phyloP scores from a whole-genome alignment of 2,888 invertebrate genomes.

The Limnephilus rhombicus region DNA sequence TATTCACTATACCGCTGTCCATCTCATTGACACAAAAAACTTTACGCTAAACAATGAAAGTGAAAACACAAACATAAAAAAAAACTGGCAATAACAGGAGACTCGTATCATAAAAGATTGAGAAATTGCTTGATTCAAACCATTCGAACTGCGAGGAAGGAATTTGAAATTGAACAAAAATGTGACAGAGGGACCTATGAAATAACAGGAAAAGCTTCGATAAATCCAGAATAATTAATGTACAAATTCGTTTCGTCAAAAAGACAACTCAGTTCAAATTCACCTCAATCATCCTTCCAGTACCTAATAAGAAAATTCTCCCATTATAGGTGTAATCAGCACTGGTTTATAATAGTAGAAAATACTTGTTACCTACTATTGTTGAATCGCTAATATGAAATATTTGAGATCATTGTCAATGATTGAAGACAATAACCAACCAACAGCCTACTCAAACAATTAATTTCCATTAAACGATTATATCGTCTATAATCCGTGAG shows the following conservation, averaged over 20 bases:
- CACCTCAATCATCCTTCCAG: too few relatives aligned
- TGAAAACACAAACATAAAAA: neutral
- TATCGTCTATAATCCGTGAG: neutral
- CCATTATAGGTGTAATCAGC: neutral
- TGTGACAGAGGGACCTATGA: neutral
- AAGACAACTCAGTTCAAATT: too few relatives aligned
- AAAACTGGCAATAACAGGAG: neutral
- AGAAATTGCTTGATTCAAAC: neutral
- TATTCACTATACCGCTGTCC: neutral
- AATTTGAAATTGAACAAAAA: neutral
- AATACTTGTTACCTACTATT: neutral
- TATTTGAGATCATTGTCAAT: neutral
- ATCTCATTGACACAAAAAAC: neutral
- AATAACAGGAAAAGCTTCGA: neutral
- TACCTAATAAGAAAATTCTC: too few relatives aligned
- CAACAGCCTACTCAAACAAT: neutral
- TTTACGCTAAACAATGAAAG: neutral
- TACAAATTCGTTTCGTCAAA: too few relatives aligned
- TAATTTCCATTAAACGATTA: neutral
- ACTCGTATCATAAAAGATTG: neutral
- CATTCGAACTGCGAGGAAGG: neutral
- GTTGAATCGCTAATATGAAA: neutral
- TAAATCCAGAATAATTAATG: too few relatives aligned
- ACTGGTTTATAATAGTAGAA: neutral
- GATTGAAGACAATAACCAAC: neutral